Evolutionary conservation across 1,140 invertebrate genomes (phyloP).

Genomic region (Gryllus bimaculatus): DNA sequence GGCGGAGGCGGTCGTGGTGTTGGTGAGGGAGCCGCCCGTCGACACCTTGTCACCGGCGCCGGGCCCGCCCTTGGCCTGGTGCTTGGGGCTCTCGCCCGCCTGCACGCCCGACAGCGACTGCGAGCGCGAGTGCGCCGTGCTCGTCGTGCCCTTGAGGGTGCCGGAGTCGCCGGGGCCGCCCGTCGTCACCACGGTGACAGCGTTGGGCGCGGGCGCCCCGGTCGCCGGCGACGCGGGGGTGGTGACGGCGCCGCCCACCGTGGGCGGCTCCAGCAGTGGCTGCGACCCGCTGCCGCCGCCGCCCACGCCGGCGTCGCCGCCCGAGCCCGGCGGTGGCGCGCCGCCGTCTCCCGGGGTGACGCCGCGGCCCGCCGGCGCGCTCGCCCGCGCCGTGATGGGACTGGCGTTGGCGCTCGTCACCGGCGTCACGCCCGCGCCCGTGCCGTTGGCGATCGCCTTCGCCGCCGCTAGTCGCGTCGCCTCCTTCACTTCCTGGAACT

Average conservation of each 20-base stretch:
- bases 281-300: slow-evolving; percentile 12
- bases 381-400: slow-evolving; percentile 59
- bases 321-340: slow-evolving; percentile 7
- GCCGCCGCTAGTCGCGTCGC: slow-evolving; percentile 59
- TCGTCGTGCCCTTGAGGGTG: slow-evolving; percentile 28
- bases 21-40: slow-evolving; percentile 27
- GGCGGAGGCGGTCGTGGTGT: slow-evolving; percentile 23
- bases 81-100: slow-evolving; percentile 50
- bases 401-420: slow-evolving; percentile 77
- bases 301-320: neutral
- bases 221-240: slow-evolving; percentile 25
- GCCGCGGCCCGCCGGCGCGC: slow-evolving; percentile 39
- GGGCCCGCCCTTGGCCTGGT: slow-evolving; percentile 36
- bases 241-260: slow-evolving; percentile 28
- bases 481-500: slow-evolving; percentile 97
- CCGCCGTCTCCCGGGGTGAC: neutral
- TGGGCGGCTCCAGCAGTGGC: slow-evolving; percentile 37
- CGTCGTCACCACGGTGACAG: neutral
- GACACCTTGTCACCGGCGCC: slow-evolving; percentile 21
- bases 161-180: slow-evolving; percentile 24
- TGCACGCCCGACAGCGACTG: slow-evolving; percentile 41
- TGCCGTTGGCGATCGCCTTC: slow-evolving; percentile 59
- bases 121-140: slow-evolving; percentile 38
- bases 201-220: slow-evolving; percentile 16
- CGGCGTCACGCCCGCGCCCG: slow-evolving; percentile 57